Conservation (phyloP, 2,888 invertebrate genomes). For the Galeopsomyia nigrocyanea region DNA sequence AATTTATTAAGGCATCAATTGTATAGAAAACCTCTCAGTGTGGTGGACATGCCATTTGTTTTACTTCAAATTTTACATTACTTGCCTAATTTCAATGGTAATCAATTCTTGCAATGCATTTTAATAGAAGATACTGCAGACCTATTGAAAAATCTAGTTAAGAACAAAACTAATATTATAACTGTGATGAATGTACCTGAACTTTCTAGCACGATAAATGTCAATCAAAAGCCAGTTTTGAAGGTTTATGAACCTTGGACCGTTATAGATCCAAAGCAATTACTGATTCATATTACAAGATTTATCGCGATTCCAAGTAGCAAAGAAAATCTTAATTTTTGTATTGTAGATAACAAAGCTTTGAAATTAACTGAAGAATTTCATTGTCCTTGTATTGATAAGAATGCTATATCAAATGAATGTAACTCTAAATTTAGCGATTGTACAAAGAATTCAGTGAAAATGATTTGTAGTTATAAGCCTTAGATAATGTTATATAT, state of each 20-base stretch:
- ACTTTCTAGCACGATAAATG: slow-evolving; percentile 37
- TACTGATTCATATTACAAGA: slow-evolving; percentile 35
- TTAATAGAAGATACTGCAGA: slow-evolving; percentile 29
- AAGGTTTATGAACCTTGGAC: slow-evolving; percentile 45
- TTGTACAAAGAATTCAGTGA: slow-evolving; percentile 8
- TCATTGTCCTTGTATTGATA: slow-evolving; percentile 38
- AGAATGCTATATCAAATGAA: slow-evolving; percentile 26
- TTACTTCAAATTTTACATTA: slow-evolving; percentile 38
- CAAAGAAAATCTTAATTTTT: background rate
- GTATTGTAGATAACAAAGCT: background rate
- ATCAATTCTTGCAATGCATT: slow-evolving; percentile 39
- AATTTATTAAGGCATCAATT: slow-evolving; percentile 41
- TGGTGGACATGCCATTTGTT: slow-evolving; percentile 36
- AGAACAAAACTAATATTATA: slow-evolving; percentile 17
- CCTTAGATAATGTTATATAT: background rate
- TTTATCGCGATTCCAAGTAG: slow-evolving; percentile 39
- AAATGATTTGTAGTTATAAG: slow-evolving; percentile 23
- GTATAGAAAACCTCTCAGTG: slow-evolving; percentile 17
- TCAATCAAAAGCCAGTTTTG: slow-evolving; percentile 38
- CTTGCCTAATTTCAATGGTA: slow-evolving; percentile 34
- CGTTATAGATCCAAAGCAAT: slow-evolving; percentile 37
- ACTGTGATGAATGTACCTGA: slow-evolving; percentile 45
- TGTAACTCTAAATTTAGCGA: slow-evolving; percentile 40
- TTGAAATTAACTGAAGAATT: slow-evolving; percentile 24
- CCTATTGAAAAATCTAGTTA: slow-evolving; percentile 32